A percentile compares a stretch with the other conserved stretches of the same genome.
These are phyloP conservation scores for Cryptops parisi DNA, from an alignment of 2,888 invertebrate species.

Conservation along the genomic window DNA sequence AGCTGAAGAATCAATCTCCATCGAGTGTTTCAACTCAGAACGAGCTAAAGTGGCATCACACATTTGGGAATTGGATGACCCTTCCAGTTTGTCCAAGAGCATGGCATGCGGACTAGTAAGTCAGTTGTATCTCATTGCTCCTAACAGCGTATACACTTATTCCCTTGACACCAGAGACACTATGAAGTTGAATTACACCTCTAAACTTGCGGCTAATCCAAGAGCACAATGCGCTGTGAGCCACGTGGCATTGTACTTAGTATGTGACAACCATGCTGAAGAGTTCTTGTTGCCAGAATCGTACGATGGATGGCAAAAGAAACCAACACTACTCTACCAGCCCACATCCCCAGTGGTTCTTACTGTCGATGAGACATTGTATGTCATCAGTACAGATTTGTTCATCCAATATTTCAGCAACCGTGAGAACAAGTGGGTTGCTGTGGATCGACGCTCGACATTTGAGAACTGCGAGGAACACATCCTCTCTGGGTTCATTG, in stretches of 20 bases:
- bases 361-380: neutral
- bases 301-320: neutral
- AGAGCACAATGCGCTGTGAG: neutral
- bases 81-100: neutral
- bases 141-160: neutral
- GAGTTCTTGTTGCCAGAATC: neutral
- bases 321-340: neutral
- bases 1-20: neutral
- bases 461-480: neutral
- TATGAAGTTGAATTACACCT: neutral
- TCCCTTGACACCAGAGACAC: neutral
- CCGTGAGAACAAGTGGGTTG: neutral
- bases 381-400: neutral
- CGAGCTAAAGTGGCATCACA: neutral
- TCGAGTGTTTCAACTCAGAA: neutral
- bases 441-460: neutral
- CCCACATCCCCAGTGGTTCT: neutral
- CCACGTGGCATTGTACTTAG: neutral
- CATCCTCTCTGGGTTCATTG: neutral
- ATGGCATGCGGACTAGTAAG: neutral
- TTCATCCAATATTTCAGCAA: neutral
- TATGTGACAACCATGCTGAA: neutral
- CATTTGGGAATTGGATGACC: neutral
- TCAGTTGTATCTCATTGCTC: neutral
- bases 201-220: neutral